Evolutionary conservation across 2,888 invertebrate genomes (phyloP).

Genomic region (Sisyra terminalis): DNA sequence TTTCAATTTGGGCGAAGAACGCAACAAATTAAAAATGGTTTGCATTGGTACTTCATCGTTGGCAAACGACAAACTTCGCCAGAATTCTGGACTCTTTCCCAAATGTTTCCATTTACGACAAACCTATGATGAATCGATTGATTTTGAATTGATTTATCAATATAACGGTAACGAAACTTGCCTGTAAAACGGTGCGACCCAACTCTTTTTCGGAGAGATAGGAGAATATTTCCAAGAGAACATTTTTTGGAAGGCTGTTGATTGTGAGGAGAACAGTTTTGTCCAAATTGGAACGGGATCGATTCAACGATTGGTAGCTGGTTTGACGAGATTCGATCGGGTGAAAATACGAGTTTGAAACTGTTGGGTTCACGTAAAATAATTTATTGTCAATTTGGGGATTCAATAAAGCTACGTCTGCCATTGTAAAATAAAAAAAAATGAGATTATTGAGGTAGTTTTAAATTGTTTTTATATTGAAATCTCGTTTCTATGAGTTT

Average conservation of each 20-base stretch:
- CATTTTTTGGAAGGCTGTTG: background rate
- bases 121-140: background rate
- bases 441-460: too few relatives aligned
- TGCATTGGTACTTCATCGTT: background rate
- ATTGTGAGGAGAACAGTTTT: too few relatives aligned
- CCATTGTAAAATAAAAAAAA: too few relatives aligned
- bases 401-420: too few relatives aligned
- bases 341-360: too few relatives aligned
- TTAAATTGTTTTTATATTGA: too few relatives aligned
- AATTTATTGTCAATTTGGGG: too few relatives aligned
- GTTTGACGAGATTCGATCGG: too few relatives aligned
- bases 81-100: slow-evolving; percentile 1
- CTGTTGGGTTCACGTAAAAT: too few relatives aligned
- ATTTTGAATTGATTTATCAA: background rate
- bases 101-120: background rate
- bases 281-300: too few relatives aligned
- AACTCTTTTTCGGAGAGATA: slow-evolving; percentile 1
- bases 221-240: background rate
- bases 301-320: too few relatives aligned
- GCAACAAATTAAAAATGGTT: background rate
- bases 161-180: background rate
- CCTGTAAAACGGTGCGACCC: background rate
- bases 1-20: background rate
- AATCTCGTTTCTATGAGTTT: too few relatives aligned
- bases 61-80: background rate